Base-by-base conservation (phyloP, 2,888 invertebrate genomes). In the Trimorus sp. region DNA sequence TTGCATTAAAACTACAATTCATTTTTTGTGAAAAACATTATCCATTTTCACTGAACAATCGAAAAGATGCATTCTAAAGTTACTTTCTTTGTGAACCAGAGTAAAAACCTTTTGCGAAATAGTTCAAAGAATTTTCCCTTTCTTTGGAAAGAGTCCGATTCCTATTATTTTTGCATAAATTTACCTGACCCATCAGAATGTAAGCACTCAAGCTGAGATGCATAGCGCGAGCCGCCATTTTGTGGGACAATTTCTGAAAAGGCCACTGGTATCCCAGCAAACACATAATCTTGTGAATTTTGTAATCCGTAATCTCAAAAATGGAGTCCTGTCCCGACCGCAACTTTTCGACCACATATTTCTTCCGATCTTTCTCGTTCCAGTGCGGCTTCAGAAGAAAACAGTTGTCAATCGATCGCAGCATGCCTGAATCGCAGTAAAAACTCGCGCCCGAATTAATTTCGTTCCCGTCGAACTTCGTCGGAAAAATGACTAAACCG, bases 281-380 rank as follows among this genome's bases (percentile, higher is more conserved):
- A 12, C 49, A 49, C 1, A 7, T 1, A 12, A 8, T 8, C n/a
- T 49, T 49, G 15, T 14, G 14, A 49, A 49, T 3, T 15, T 49
- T 49, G 49, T 7, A 49, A 49, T 49, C n/a, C n/a, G 49, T n/a
- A 7, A 15, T 49, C 49, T 49, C 49, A 12, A 49, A 49, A 49
- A 49, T 2, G 15, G 49, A 49, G n/a, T 14, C 49, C 7, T 12
- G 1, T 2, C 49, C 15, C n/a, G 49, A n/a, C n/a, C n/a, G 5
- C 15, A 49, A 12, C 6, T 49, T 49, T 9, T 40, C 11, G 11
- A 1, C 7, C 40, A 40, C 40, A 7, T 4, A 40, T 40, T 11
- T 40, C 11, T 7, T 40, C 9, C 40, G 40, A 2, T 40, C 40
- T 7, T 40, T 7, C 40, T 8, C 40, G 11, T 40, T 7, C 40